Conservation (phyloP, 64 coral and sea anemone species). For the Dendrophyllia cribrosa region DNA sequence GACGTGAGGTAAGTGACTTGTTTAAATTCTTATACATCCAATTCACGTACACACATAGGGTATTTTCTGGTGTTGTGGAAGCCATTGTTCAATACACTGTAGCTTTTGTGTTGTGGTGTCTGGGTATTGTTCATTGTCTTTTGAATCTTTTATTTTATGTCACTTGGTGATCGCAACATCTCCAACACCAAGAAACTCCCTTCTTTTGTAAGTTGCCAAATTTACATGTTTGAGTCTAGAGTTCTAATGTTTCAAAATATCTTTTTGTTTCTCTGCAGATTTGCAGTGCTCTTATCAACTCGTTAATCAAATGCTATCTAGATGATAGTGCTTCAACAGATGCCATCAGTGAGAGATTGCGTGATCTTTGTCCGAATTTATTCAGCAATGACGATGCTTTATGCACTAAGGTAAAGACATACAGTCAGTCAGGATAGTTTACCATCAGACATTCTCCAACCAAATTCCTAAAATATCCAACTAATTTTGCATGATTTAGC, state of each 20-base stretch:
- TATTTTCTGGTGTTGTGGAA: too few species aligned
- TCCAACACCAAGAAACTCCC: too few species aligned
- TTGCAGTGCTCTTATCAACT: slow-evolving; percentile 84
- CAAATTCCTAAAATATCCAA: too few species aligned
- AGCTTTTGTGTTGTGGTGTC: too few species aligned
- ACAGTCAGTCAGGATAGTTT: neutral
- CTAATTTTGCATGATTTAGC: too few species aligned
- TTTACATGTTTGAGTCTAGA: too few species aligned
- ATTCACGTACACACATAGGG: too few species aligned
- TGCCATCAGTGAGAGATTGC: slow-evolving; percentile 85
- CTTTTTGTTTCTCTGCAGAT: slow-evolving; percentile 47
- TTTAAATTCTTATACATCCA: neutral
- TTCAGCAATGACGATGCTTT: slow-evolving; percentile 91
- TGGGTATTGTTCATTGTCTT: too few species aligned
- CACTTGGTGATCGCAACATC: too few species aligned
- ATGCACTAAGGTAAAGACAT: slow-evolving; percentile 70
- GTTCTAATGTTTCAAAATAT: neutral
- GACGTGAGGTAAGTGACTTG: slow-evolving; percentile 66
- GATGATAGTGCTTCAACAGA: slow-evolving; percentile 94
- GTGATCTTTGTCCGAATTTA: slow-evolving; percentile 81
- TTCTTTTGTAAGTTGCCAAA: too few species aligned
- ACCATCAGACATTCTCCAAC: neutral
- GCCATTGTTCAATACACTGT: too few species aligned
- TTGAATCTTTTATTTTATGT: too few species aligned
- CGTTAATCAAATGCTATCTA: slow-evolving; percentile 84